A percentile compares a stretch with the other conserved stretches of the same genome.
phyloP scores from a whole-genome alignment of 2,797 vertebrate genomes.

The Luscinia luscinia region DNA sequence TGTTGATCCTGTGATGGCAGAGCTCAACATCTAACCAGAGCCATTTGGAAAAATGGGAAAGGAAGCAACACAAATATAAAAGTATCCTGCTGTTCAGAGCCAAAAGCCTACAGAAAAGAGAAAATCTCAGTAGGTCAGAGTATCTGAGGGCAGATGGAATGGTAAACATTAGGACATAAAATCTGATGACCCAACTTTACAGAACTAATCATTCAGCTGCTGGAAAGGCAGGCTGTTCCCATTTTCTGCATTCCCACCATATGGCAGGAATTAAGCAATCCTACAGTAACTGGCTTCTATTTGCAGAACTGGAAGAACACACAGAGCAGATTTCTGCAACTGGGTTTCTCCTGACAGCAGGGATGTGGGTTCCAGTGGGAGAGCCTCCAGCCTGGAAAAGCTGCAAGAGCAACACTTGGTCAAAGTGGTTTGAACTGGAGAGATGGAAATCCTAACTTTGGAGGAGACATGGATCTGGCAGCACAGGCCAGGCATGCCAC shows the following conservation, averaged over 20 bases:
- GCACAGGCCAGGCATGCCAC: not conserved
- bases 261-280: slow-evolving; percentile 52
- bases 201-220: slow-evolving; percentile 24
- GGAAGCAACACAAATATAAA: not conserved
- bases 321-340: not conserved
- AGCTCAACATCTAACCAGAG: not conserved
- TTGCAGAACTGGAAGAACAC: slow-evolving; percentile 40
- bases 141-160: not conserved
- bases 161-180: not conserved
- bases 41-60: not conserved
- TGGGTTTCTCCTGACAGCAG: slow-evolving; percentile 25
- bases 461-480: not conserved
- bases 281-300: slow-evolving; percentile 34
- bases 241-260: slow-evolving; percentile 42
- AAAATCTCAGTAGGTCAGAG: not conserved
- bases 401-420: not conserved
- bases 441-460: not conserved
- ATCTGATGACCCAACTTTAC: slow-evolving; percentile 13
- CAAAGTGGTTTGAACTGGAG: slow-evolving; percentile 8
- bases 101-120: not conserved
- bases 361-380: not conserved
- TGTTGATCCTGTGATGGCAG: not conserved
- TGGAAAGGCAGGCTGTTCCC: slow-evolving; percentile 9
- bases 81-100: not conserved
- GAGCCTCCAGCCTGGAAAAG: not conserved